These are phyloP conservation scores for Drosophila lini DNA, from an alignment of 1,140 invertebrate species.

Conservation along the genomic window DNA sequence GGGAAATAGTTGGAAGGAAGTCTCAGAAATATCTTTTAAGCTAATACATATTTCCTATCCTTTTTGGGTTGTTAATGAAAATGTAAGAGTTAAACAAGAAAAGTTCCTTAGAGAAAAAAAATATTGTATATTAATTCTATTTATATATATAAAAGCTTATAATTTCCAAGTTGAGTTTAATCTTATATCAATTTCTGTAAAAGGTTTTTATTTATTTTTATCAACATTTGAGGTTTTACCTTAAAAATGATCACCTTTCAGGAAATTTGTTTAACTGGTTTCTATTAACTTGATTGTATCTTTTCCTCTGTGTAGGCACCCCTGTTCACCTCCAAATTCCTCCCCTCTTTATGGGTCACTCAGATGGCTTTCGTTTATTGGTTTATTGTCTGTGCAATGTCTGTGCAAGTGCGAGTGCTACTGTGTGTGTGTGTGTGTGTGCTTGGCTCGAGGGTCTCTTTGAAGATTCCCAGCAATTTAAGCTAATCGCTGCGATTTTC, in stretches of 20 bases:
- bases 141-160: background rate
- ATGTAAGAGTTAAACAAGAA: background rate
- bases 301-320: constrained; percentile 14
- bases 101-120: constrained; percentile 1
- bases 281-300: background rate
- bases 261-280: background rate
- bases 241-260: background rate
- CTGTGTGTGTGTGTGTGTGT: constrained; percentile 4
- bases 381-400: constrained; percentile 74
- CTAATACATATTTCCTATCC: background rate
- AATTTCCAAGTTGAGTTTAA: background rate
- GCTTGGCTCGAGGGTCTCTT: constrained; percentile 48
- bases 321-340: background rate
- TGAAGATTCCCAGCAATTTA: constrained; percentile 72
- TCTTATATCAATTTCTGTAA: too few relatives aligned
- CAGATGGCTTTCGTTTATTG: constrained; percentile 71
- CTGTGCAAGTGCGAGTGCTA: constrained; percentile 9
- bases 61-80: background rate
- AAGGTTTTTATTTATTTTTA: background rate
- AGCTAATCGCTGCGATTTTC: constrained; percentile 73
- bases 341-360: constrained; percentile 51
- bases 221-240: background rate
- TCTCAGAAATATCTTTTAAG: too few relatives aligned
- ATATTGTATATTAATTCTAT: background rate
- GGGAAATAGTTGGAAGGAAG: background rate